These are phyloP conservation scores for Mimachlamys varia DNA, from an alignment of 2,888 invertebrate species.

Conservation along the genomic window DNA sequence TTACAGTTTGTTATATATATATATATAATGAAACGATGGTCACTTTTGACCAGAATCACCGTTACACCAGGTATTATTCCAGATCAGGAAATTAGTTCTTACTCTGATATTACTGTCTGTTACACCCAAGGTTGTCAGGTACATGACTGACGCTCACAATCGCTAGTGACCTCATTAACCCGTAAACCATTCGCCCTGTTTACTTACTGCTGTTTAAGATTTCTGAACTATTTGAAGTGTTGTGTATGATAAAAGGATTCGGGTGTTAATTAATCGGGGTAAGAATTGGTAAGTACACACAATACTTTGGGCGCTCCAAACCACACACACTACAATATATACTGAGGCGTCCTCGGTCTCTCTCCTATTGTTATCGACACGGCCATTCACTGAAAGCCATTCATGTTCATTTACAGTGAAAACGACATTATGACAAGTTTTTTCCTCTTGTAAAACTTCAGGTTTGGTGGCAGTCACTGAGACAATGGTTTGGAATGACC, in stretches of 20 bases:
- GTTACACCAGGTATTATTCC: no score
- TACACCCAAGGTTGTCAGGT: neutral
- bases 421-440: neutral
- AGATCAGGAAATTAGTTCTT: no score
- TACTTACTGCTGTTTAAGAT: neutral
- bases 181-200: neutral
- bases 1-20: neutral
- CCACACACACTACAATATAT: neutral
- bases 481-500: neutral
- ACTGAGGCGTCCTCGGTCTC: neutral
- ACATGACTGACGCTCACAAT: neutral
- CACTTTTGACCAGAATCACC: neutral
- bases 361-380: neutral
- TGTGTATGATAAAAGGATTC: neutral
- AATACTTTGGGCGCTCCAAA: neutral
- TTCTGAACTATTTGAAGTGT: neutral
- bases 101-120: no score
- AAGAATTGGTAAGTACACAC: conserved; percentile 15
- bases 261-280: neutral
- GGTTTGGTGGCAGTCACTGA: neutral
- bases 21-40: no score
- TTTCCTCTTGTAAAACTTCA: neutral
- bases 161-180: neutral
- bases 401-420: neutral
- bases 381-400: neutral